These are phyloP conservation scores for Sarcophilus harrisii DNA, from an alignment of 2,797 vertebrate species.

Conservation along the genomic window DNA sequence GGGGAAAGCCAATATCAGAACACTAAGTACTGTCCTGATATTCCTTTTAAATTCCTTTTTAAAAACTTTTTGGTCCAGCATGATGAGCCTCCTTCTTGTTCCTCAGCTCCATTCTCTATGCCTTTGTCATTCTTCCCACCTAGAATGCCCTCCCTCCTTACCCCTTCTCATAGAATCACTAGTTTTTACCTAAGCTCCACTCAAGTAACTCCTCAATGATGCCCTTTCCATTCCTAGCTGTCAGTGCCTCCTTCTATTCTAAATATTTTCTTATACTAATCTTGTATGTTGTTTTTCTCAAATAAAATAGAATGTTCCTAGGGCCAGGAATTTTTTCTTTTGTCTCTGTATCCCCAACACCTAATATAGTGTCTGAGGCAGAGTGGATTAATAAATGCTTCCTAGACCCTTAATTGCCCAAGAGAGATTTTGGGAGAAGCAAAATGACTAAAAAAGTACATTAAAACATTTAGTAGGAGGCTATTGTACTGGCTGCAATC, in stretches of 20 bases:
- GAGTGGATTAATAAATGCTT: not conserved
- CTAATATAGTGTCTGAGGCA: not conserved
- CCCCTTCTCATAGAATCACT: not conserved
- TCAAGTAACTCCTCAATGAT: not conserved
- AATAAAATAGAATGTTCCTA: not conserved
- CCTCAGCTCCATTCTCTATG: not conserved
- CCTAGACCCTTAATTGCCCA: not conserved
- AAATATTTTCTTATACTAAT: not conserved
- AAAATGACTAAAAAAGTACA: not conserved
- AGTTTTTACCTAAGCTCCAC: not conserved
- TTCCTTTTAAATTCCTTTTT: not conserved
- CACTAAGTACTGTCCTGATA: not conserved
- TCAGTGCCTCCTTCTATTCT: not conserved
- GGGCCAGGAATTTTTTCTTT: not conserved
- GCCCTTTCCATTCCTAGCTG: not conserved
- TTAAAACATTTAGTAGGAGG: not conserved
- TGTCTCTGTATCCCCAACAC: not conserved
- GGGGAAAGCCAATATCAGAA: too few relatives aligned
- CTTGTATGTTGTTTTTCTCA: not conserved
- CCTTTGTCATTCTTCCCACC: not conserved
- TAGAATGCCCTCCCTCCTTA: not conserved
- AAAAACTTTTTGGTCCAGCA: not conserved
- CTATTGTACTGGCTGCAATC: not conserved
- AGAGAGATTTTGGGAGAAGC: not conserved
- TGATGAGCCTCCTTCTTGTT: not conserved